These are phyloP conservation scores for Coilia nasus DNA, from an alignment of 2,797 vertebrate species.

Conservation along the genomic window DNA sequence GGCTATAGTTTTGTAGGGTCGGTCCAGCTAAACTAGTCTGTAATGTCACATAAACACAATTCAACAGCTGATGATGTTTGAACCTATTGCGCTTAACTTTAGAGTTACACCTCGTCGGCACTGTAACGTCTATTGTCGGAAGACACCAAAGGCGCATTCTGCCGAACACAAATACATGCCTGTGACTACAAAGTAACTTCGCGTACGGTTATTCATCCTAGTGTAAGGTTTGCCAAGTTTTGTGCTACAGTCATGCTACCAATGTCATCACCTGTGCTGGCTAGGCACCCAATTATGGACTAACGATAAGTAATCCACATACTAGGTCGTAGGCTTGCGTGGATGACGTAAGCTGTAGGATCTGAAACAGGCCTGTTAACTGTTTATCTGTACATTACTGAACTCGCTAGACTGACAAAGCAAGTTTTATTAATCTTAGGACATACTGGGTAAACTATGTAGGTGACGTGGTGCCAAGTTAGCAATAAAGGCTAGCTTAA, in stretches of 20 bases:
- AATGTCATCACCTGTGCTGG: background rate
- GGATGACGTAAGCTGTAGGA: background rate
- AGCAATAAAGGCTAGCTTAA: background rate
- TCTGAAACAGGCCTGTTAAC: background rate
- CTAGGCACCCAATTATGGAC: background rate
- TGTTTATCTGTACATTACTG: background rate
- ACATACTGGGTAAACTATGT: background rate
- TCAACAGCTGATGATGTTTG: no score
- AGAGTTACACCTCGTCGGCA: no score
- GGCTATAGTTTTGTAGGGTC: no score
- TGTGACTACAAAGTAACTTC: background rate
- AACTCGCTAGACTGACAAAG: background rate
- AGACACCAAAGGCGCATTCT: background rate
- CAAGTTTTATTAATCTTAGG: background rate
- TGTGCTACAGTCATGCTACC: background rate
- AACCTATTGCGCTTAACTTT: no score
- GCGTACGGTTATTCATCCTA: background rate
- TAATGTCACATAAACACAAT: no score
- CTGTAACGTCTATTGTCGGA: no score
- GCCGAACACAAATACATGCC: background rate
- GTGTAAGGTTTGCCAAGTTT: background rate
- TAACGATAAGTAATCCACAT: background rate
- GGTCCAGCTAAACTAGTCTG: no score
- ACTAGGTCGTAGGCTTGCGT: background rate
- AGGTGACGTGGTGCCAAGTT: conserved; percentile 16